Percentiles rank a stretch among this genome's conserved stretches.
Conservation (phyloP, 1,140 invertebrate species). For the Pygmarrhopalites habei region DNA sequence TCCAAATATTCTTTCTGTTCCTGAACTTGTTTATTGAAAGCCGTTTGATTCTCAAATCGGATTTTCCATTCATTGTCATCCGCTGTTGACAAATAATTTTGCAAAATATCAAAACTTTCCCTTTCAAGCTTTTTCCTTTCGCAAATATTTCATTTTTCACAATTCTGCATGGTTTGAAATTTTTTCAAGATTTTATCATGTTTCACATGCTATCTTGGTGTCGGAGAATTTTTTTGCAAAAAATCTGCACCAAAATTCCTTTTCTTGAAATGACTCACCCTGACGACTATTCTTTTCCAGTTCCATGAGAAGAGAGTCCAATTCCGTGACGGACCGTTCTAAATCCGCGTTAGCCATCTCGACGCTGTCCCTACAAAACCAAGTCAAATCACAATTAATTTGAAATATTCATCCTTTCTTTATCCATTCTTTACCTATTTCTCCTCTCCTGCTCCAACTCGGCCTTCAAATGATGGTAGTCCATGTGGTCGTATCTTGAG, state of each 20-base stretch:
- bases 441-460: constrained; percentile 39
- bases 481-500: constrained; percentile 36
- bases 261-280: constrained; percentile 20
- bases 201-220: too few species aligned
- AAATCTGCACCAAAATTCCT: too few species aligned
- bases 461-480: constrained; percentile 28
- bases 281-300: constrained; percentile 31
- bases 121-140: neutral
- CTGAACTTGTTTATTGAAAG: constrained; percentile 39
- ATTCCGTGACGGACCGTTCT: constrained; percentile 37
- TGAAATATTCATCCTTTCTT: neutral
- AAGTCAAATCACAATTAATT: neutral
- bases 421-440: constrained; percentile 27
- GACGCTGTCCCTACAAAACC: constrained; percentile 31
- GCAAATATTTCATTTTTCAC: too few species aligned
- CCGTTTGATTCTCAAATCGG: constrained; percentile 37
- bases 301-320: constrained; percentile 35
- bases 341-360: constrained; percentile 39
- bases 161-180: too few species aligned
- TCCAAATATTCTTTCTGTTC: constrained; percentile 40
- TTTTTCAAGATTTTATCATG: too few species aligned
- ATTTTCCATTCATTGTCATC: constrained; percentile 41
- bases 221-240: too few species aligned
- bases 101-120: neutral
- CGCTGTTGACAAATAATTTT: constrained; percentile 15